A percentile compares a stretch with the other conserved stretches of the same genome.
These are phyloP conservation scores for Dolichotis patagonum DNA, from an alignment of 2,113 vertebrate species.

Conservation along the genomic window DNA sequence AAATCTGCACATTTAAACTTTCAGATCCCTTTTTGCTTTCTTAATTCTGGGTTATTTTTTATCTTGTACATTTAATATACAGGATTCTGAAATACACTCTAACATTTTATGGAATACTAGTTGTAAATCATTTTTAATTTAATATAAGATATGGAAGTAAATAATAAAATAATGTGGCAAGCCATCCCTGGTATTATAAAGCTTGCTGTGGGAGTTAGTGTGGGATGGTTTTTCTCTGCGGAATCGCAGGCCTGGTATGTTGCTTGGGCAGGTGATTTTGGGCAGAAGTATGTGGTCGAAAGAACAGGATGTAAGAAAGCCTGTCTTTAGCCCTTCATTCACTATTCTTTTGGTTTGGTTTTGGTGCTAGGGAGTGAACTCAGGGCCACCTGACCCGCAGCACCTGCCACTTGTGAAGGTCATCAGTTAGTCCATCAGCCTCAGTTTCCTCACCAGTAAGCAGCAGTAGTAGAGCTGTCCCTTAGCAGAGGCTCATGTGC, in stretches of 20 bases:
- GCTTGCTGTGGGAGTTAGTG: neutral
- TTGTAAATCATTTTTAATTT: neutral
- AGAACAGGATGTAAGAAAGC: neutral
- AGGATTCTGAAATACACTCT: neutral
- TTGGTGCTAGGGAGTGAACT: neutral
- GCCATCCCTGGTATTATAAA: neutral
- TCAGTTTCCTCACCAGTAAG: constrained; percentile 6
- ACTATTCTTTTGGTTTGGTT: neutral
- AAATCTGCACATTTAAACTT: neutral
- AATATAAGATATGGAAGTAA: neutral
- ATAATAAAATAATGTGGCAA: constrained; percentile 14
- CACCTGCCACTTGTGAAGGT: neutral
- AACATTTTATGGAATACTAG: neutral
- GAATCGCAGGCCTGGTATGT: neutral
- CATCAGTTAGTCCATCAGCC: neutral
- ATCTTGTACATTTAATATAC: neutral
- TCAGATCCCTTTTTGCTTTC: neutral
- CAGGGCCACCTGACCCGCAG: no score
- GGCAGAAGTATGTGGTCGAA: neutral
- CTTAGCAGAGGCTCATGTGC: neutral
- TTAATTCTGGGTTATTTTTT: neutral
- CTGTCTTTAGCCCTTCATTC: neutral
- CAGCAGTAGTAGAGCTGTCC: neutral
- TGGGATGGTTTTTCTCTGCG: neutral
- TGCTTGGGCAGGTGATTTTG: neutral